Evolutionary conservation across 2,113 vertebrate genomes (phyloP).

Genomic region (Elanoides forficatus): DNA sequence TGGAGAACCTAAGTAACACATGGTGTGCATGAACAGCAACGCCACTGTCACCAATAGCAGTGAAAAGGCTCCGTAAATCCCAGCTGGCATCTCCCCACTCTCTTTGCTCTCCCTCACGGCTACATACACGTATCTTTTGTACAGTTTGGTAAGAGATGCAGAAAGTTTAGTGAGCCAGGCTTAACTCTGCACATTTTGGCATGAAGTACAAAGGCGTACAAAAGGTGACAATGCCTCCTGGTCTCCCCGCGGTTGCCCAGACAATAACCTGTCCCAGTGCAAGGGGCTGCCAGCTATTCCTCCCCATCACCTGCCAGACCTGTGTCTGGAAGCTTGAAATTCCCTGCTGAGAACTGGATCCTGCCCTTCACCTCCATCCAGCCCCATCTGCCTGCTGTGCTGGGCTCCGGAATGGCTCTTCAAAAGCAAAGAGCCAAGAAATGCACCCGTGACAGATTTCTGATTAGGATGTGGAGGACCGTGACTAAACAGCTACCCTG

Average conservation of each 20-base stretch:
- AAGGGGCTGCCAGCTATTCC: background rate
- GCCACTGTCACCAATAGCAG: background rate
- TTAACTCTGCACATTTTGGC: background rate
- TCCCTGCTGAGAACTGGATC: background rate
- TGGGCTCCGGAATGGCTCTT: background rate
- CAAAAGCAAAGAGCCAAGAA: background rate
- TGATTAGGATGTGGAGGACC: background rate
- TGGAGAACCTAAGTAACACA: background rate
- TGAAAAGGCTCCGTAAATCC: background rate
- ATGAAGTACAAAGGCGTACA: background rate
- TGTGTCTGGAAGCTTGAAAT: background rate
- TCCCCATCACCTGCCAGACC: background rate
- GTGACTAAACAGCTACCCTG: background rate
- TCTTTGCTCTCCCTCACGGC: background rate
- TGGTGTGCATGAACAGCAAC: background rate
- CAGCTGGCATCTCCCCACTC: accelerated
- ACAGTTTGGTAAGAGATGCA: background rate
- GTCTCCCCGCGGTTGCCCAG: background rate
- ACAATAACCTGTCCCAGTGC: background rate
- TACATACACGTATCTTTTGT: background rate
- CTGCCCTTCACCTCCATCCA: background rate
- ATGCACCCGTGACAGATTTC: background rate
- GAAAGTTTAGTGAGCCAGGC: background rate
- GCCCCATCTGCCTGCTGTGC: background rate
- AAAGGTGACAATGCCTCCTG: background rate